Evolutionary conservation across 2,113 vertebrate genomes (phyloP).

Genomic region (Rhodinocichla rosea): DNA sequence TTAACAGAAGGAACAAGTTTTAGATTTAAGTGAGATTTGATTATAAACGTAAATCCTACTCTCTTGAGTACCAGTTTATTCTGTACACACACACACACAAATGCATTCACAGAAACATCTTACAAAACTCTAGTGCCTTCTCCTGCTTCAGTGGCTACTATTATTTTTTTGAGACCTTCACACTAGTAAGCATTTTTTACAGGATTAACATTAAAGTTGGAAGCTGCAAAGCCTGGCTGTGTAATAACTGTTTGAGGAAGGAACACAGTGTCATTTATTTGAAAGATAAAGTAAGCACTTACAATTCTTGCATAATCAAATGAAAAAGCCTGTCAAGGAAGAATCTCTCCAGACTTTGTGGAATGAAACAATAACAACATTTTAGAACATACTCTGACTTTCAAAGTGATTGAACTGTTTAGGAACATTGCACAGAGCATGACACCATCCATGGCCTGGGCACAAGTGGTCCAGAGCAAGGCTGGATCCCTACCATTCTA

Average conservation of each 20-base stretch:
- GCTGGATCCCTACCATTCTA: neutral
- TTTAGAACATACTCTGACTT: neutral
- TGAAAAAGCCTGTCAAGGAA: neutral
- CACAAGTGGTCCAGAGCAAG: neutral
- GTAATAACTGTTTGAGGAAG: neutral
- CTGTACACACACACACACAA: neutral
- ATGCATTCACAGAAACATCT: neutral
- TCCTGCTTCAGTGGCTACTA: neutral
- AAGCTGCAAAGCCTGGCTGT: neutral
- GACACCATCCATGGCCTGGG: neutral
- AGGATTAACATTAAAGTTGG: neutral
- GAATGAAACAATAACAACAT: neutral
- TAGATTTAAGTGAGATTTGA: neutral
- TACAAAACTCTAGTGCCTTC: neutral
- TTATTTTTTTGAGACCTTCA: neutral
- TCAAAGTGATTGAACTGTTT: conserved; percentile 2
- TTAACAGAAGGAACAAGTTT: conserved; percentile 30
- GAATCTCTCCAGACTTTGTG: neutral
- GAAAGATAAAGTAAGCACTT: neutral
- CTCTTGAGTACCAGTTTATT: neutral
- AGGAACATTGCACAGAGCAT: neutral
- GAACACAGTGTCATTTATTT: neutral
- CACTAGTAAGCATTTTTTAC: neutral
- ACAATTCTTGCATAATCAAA: neutral
- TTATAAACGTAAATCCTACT: neutral